Conservation (phyloP, 2,113 vertebrate species). For the Anarhynchus alexandrinus region DNA sequence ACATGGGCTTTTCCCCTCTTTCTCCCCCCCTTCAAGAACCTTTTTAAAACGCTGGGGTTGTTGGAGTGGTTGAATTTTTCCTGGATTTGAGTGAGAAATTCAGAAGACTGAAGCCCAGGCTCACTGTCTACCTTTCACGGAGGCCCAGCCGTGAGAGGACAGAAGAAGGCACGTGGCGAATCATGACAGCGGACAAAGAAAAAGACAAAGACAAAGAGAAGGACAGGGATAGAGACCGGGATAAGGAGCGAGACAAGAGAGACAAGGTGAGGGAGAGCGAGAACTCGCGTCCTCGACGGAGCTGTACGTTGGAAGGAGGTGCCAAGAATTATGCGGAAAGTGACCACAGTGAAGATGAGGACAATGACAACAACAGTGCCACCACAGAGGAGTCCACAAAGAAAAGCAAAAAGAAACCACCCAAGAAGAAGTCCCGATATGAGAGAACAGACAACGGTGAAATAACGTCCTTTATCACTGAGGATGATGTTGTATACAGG, state of each 20-base stretch:
- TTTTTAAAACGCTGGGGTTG: conserved; percentile 93
- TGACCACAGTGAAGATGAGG: conserved; percentile 97
- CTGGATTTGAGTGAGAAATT: conserved; percentile 99
- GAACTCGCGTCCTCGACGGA: conserved; percentile 89
- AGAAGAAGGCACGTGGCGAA: conserved; percentile 99
- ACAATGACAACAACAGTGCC: conserved; percentile 90
- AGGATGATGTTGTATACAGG: conserved; percentile 94
- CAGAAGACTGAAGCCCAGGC: conserved; percentile 99
- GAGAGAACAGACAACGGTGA: conserved; percentile 94
- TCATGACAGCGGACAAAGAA: conserved; percentile 99
- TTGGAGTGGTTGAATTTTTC: conserved; percentile 99
- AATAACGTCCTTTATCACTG: conserved; percentile 95
- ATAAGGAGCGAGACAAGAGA: conserved; percentile 86
- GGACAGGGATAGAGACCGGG: conserved; percentile 84
- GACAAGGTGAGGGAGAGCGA: conserved; percentile 86
- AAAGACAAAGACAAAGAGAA: conserved; percentile 88
- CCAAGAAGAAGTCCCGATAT: conserved; percentile 96
- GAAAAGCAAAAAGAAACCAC: conserved; percentile 95
- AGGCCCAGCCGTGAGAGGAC: conserved; percentile 99
- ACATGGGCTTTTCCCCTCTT: neutral
- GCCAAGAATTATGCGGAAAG: conserved; percentile 98
- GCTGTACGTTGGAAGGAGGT: conserved; percentile 94
- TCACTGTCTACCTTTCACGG: conserved; percentile 99
- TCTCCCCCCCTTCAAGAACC: conserved; percentile 70
- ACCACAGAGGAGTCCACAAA: conserved; percentile 89